phyloP scores from a whole-genome alignment of 2,888 invertebrate species.

The Meiosimyza platycephala region DNA sequence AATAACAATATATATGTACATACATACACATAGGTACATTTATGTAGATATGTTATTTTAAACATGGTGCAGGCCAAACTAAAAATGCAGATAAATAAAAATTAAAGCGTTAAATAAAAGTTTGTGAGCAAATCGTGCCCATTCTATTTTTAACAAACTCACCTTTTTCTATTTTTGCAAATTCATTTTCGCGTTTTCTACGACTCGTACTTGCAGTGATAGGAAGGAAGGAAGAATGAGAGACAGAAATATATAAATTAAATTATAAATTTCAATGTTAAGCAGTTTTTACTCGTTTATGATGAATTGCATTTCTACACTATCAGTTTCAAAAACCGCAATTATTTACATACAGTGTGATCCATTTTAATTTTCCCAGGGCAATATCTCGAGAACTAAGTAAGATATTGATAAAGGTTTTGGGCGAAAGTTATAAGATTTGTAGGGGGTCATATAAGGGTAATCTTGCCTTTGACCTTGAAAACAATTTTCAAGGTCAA shows the following conservation, averaged over 20 bases:
- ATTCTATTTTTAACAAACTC: not conserved
- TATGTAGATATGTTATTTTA: too few relatives aligned
- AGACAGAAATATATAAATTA: not conserved
- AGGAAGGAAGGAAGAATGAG: not conserved
- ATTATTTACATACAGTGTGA: not conserved
- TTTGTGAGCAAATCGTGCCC: not conserved
- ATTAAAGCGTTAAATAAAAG: not conserved
- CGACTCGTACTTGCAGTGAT: not conserved
- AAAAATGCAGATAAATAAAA: not conserved
- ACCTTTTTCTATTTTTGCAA: constrained; percentile 6
- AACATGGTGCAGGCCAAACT: not conserved
- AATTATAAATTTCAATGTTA: constrained; percentile 1
- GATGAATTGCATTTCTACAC: constrained; percentile 10
- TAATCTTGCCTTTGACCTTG: too few relatives aligned
- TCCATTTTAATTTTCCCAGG: too few relatives aligned
- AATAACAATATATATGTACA: too few relatives aligned
- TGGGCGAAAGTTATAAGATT: too few relatives aligned
- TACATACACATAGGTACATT: too few relatives aligned
- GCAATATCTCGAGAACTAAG: too few relatives aligned
- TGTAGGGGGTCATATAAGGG: too few relatives aligned
- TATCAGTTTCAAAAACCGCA: not conserved
- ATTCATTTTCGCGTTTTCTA: not conserved
- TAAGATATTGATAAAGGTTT: too few relatives aligned
- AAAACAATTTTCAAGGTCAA: too few relatives aligned
- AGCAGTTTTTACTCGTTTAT: not conserved